Evolutionary conservation across 2,797 vertebrate genomes (phyloP), one percentile per base, ranked within the genome.

Genomic region (Gobionotothen gibberifrons): DNA sequence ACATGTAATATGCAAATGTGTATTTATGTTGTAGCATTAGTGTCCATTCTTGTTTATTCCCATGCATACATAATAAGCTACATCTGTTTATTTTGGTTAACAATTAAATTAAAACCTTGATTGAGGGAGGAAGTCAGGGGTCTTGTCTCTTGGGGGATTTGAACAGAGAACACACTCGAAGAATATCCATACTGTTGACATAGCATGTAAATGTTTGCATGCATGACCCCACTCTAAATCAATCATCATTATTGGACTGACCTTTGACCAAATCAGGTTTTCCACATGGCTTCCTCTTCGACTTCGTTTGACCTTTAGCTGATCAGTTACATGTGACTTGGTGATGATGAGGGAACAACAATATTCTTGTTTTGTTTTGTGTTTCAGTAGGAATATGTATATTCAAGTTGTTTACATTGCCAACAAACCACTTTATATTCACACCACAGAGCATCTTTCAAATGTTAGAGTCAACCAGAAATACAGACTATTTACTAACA

Each of bases 281-380:
- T 29, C 22, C 4, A 40, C 9, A 0, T 29, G 26, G 17, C 32
- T 22, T 51, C 48, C 44, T 58, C 51, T 60, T 76, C 1, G 56
- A 72, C 71, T 57, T 29, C 69, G 44, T 62, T 88, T 82, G 72
- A 73, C 79, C 53, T 79, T 43, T n/a, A 15, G 47, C 70, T 59
- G 59, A 74, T 85, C 72, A 54, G n/a, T 62, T 12, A 16, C 17
- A 17, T 21, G n/a, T 54, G 44, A 40, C 29, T 4, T 5, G 26
- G 39, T 19, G 43, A 46, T 53, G 43, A 46, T 49, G 32, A 74
- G 14, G 15, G 44, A 48, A 80, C 58, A 0, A 36, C 32, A 36
- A 7, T 9, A 9, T 36, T 36, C 32, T 36, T 36, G 32, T 9
- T 32, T 32, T 7, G 32, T 32, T 36, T 36, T 6, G 6, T 36